Conservation (phyloP, 1,140 invertebrate species). For the Steinernema khuongi region DNA sequence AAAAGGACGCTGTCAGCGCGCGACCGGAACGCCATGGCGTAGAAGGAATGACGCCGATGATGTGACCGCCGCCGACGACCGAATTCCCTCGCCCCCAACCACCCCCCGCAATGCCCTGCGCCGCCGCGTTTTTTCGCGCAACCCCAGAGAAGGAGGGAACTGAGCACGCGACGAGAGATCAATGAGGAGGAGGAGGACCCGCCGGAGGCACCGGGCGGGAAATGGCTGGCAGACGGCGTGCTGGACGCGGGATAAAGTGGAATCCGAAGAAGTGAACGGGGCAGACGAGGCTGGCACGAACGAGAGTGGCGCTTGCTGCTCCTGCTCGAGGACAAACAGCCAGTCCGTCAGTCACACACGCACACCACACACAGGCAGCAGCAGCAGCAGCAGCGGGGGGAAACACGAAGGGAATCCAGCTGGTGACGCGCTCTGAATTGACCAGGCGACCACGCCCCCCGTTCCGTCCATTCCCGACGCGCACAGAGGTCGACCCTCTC, state of each 20-base stretch:
- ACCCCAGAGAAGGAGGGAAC: background rate
- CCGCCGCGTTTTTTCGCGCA: conserved; percentile 11
- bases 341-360: background rate
- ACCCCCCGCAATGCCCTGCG: conserved; percentile 1
- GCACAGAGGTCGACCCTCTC: background rate
- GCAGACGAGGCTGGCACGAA: conserved; percentile 8
- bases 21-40: conserved; percentile 7
- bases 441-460: background rate
- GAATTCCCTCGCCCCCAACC: background rate
- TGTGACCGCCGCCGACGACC: conserved; percentile 6
- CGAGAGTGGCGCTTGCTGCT: conserved; percentile 9
- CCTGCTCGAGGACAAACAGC: background rate
- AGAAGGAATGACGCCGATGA: conserved; percentile 15
- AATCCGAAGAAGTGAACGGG: conserved; percentile 6
- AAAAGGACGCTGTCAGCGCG: conserved; percentile 9
- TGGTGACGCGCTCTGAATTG: background rate
- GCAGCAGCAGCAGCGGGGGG: no score
- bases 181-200: background rate
- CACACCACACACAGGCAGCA: background rate
- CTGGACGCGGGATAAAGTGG: conserved; percentile 1
- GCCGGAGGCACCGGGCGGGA: background rate
- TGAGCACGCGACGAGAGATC: background rate
- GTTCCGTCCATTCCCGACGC: background rate
- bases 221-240: background rate
- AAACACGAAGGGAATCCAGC: background rate